Percentiles rank a stretch among this genome's conserved stretches.
Evolutionary conservation across 2,888 invertebrate genomes (phyloP).

Genomic region (Drosophila diplacantha): DNA sequence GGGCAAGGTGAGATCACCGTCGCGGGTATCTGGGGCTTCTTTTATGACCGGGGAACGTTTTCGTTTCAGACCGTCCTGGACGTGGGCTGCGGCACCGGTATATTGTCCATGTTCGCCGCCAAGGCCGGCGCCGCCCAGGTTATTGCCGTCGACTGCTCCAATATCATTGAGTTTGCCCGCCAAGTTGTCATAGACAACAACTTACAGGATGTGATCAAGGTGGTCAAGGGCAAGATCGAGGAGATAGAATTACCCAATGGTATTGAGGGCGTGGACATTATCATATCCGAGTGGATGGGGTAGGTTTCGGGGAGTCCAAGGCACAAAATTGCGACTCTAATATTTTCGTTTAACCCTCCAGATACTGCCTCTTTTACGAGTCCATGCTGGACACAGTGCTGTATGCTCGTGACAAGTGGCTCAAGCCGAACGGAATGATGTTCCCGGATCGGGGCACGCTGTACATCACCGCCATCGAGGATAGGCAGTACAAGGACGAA

Average conservation of each 20-base stretch:
- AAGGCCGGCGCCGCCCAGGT: slow-evolving; percentile 98
- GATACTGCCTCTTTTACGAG: slow-evolving; percentile 95
- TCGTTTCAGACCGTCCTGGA: slow-evolving; percentile 88
- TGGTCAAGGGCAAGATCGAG: slow-evolving; percentile 95
- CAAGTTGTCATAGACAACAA: slow-evolving; percentile 94
- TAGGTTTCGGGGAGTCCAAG: slow-evolving; percentile 78
- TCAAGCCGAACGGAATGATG: slow-evolving; percentile 92
- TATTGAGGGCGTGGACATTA: slow-evolving; percentile 94
- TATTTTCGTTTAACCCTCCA: slow-evolving; percentile 27
- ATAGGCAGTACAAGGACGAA: slow-evolving; percentile 99
- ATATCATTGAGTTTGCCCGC: slow-evolving; percentile 97
- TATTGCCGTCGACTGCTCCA: slow-evolving; percentile 98
- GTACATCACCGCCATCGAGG: slow-evolving; percentile 95
- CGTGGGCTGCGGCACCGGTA: slow-evolving; percentile 99
- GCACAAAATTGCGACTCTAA: neutral
- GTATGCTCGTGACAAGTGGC: slow-evolving; percentile 98
- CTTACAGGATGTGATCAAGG: slow-evolving; percentile 87
- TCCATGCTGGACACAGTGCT: slow-evolving; percentile 99
- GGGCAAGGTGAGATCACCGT: slow-evolving; percentile 81
- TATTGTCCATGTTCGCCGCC: slow-evolving; percentile 99
- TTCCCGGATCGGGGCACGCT: slow-evolving; percentile 96
- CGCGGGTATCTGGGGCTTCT: neutral
- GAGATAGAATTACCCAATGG: slow-evolving; percentile 95
- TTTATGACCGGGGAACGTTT: neutral
- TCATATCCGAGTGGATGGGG: slow-evolving; percentile 89